Base-by-base conservation (phyloP, 2,888 invertebrate genomes). In the Pachymerium ferrugineum region DNA sequence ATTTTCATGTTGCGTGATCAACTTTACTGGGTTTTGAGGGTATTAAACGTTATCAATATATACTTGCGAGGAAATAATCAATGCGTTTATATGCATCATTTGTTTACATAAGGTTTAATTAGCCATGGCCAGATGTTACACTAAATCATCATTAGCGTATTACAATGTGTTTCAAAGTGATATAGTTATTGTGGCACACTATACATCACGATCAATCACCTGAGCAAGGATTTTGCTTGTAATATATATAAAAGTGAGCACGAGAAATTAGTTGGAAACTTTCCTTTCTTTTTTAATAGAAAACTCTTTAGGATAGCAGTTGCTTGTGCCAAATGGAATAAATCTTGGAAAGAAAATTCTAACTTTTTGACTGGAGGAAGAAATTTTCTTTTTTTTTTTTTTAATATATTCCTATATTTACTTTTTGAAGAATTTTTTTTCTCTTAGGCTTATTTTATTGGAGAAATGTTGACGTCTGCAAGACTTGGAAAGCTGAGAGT, bases 61-160 rank as follows among this genome's bases (percentile, higher is more conserved):
- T 62, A 62, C 25, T 62, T 62, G 38, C 16, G 38, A 14, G 47
- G 62, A 62, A 62, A 62, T 62, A 62, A 62, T 62, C 62, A 62
- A 62, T 62, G 62, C 28, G 62, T 62, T 62, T 28, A 62, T 62
- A 62, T 28, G 62, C 62, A 62, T 10, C 62, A 62, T 62, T 62
- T 62, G 62, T 62, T 62, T 62, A 28, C 62, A 62, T 25, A 28
- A 62, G 62, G 62, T 62, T 62, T 62, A 62, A 62, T 62, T 62
- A 62, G 62, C 62, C 62, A 62, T 62, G 62, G 62, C 62, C 62
- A 62, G 62, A 62, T 62, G 62, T 62, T 62, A 62, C 62, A 25
- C 1, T 62, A 62, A 62, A 62, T 62, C 62, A 62, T 62, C 62
- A 62, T 62, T 62, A 62, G n/a, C 28, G 8, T 25, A 38, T 38